Conservation (phyloP, 2,888 invertebrate genomes). For the Dugesia japonica region DNA sequence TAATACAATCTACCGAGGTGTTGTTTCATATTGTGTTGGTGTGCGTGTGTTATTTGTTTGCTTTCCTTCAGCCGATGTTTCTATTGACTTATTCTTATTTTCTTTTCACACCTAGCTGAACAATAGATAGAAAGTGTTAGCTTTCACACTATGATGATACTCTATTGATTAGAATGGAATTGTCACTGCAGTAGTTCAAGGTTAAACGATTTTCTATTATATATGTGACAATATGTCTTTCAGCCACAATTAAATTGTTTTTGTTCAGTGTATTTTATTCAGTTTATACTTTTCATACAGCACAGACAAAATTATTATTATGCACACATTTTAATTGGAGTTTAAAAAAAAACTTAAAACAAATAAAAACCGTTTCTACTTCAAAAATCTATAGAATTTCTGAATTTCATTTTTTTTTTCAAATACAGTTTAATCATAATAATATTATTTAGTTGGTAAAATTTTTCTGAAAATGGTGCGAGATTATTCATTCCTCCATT, state of each 20-base stretch:
- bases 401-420: too few relatives aligned
- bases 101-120: constrained; percentile 16
- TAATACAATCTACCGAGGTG: constrained; percentile 15
- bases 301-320: too few relatives aligned
- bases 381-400: too few relatives aligned
- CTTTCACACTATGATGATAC: constrained; percentile 14
- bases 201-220: constrained; percentile 14
- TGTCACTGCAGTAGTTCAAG: not conserved
- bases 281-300: too few relatives aligned
- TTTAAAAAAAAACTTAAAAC: too few relatives aligned
- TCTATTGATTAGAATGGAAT: constrained; percentile 16
- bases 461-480: not conserved
- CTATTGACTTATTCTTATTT: not conserved
- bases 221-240: not conserved
- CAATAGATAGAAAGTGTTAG: constrained; percentile 20
- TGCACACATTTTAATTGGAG: too few relatives aligned
- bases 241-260: too few relatives aligned
- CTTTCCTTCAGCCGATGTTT: not conserved
- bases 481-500: not conserved
- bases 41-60: not conserved
- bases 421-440: too few relatives aligned
- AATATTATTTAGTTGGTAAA: too few relatives aligned
- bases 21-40: not conserved
- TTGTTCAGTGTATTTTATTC: too few relatives aligned
- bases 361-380: too few relatives aligned